Conservation (phyloP, 35 echinoderm and acorn worm species). For the Ophioderma brevispina region DNA sequence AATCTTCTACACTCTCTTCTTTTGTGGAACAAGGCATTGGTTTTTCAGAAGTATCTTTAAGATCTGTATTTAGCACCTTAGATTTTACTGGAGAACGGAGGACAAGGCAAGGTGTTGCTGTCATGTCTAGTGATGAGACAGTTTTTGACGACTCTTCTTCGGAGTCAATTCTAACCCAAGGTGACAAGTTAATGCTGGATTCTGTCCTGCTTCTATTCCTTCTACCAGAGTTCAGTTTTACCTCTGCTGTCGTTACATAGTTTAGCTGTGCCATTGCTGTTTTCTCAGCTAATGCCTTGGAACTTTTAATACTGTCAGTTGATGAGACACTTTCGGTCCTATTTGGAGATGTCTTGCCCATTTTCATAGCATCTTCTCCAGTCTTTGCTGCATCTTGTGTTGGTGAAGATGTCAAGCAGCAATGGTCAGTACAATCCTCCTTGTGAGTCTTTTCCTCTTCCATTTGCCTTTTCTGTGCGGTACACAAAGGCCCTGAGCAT, state of each 20-base stretch:
- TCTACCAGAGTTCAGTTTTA: background rate
- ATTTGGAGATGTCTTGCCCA: background rate
- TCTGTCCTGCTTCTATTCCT: background rate
- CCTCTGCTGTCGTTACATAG: background rate
- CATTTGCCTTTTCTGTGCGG: background rate
- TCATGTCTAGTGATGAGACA: background rate
- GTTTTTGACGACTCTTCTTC: background rate
- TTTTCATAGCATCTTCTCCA: background rate
- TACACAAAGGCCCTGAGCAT: conserved; percentile 2
- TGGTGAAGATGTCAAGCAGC: too few species aligned
- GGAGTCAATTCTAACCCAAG: background rate
- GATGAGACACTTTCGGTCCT: background rate
- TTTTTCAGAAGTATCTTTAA: background rate
- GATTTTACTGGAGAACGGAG: background rate
- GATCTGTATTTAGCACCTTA: background rate
- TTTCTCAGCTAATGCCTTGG: background rate
- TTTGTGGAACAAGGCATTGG: background rate
- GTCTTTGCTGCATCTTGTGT: too few species aligned
- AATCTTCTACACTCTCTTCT: background rate
- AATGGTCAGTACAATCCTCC: too few species aligned
- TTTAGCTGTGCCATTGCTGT: background rate
- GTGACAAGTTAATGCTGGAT: background rate
- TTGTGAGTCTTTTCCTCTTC: background rate
- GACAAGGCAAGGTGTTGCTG: background rate
- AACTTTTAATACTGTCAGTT: background rate